Base-by-base conservation (phyloP, 2,113 vertebrate genomes). In the Rana temporaria region DNA sequence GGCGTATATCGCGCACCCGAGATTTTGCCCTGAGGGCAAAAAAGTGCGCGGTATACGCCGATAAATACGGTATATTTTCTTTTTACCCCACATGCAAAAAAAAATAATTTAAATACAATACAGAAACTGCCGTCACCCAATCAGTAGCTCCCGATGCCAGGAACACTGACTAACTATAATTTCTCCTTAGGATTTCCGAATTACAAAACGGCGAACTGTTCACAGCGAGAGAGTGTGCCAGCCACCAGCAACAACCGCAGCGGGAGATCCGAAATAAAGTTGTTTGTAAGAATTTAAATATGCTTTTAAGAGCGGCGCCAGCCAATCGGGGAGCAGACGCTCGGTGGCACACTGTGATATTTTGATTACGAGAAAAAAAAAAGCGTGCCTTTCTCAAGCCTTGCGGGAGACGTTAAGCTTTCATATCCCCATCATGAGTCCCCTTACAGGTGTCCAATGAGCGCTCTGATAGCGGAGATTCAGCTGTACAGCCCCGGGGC, bases 371-470 rank as follows among this genome's bases (percentile, higher is more conserved):
- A 65, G 38, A 62, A 73, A 66, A 8, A 8, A 48, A 48, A 48
- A 42, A 38, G 48, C 34, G 55, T 81, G 38, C 69, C 64, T 57
- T 42, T 52, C 17, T 17, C 32, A 60, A 68, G n/a, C 53, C 80
- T 26, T 75, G n/a, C 16, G 62, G 64, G 80, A 67, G 71, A 67
- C 48, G n/a, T 82, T 68, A 73, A 63, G 48, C 48, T 32, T 55
- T 42, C 4, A n/a, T 24, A 30, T 82, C 32, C 64, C 52, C 63
- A 67, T 82, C 80, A 82, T 32, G 55, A 52, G 64, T 34, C 34
- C 57, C 53, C 55, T 57, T 75, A 59, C 71, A 82, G 70, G 71
- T 82, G 80, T 68, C 63, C 71, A 57, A 82, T 75, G 53, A 75
- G 68, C 48, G 63, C 59, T 62, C 2, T 55, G 79, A 81, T 81